Evolutionary conservation across 2,113 vertebrate genomes (phyloP), one percentile per base, ranked within the genome.

Genomic region (Monarcha castaneiventris): DNA sequence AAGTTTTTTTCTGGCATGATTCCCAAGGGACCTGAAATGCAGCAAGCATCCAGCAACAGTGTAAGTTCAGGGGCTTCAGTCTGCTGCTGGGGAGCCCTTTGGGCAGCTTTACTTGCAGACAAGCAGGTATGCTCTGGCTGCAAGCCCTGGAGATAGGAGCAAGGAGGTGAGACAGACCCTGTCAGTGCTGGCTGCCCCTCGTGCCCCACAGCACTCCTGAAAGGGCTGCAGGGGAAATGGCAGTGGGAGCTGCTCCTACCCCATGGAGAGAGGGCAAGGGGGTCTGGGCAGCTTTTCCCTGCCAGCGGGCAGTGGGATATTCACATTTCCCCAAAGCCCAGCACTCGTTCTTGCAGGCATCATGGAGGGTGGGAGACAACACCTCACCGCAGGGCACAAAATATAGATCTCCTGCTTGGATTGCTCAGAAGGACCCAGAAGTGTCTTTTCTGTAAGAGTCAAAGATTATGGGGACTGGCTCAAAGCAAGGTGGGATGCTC

Each of bases 261-360:
- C 26, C 20, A 3, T 22, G 27, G 59, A 74, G 19, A 43, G 16
- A 58, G 4, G 10, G 4, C 27, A 32, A 61, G 20, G 33, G 21
- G 21, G 6, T 25, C 10, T 15, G 37, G 37, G 16, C 32, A 80
- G 32, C 41, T 85, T 63, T 39, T 63, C 17, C 39, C 17, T 0
- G 0, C 14, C 26, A 37, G 41, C 0, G 0, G 11, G 16, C 16
- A 43, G 25, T 7, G 3, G 39, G 15, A 25, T 69, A 35, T 19
- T 62, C 41, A 17, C 14, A 15, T 68, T 61, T 85, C 9, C 25
- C 6, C 29, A 30, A 51, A 39, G 30, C 61, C 26, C 61, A 77
- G 22, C 51, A 77, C 5, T 16, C 35, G 22, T 68, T 80, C 43
- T 76, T 62, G 11, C 30, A 58, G 49, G 8, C 15, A n/a, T 74